A percentile compares a stretch with the other conserved stretches of the same genome.
Conservation (phyloP, 2,113 vertebrate species). For the Nematolebias whitei region DNA sequence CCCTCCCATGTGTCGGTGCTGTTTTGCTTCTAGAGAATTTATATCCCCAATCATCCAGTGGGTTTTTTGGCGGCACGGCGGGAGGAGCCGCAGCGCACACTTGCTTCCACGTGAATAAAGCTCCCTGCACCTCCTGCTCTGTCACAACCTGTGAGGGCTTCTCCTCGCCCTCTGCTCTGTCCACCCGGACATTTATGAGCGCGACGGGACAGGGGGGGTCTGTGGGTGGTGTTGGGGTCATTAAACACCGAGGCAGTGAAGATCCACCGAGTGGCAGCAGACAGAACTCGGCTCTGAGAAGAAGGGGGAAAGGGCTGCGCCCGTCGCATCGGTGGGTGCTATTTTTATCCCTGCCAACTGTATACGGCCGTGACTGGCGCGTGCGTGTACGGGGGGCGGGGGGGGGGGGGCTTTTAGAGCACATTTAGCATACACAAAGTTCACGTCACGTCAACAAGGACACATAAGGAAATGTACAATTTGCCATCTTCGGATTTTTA, state of each 20-base stretch:
- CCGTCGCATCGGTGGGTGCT: conserved; percentile 77
- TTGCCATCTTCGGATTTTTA: too few species aligned
- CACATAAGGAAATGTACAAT: too few species aligned
- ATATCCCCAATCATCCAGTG: conserved; percentile 79
- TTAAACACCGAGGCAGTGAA: conserved; percentile 11
- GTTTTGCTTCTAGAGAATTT: conserved; percentile 70
- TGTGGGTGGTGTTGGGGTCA: neutral
- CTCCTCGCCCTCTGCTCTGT: conserved; percentile 11
- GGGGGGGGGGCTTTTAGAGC: conserved; percentile 25
- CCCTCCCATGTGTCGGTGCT: conserved; percentile 37
- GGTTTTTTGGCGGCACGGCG: conserved; percentile 84
- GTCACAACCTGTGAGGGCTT: conserved; percentile 36
- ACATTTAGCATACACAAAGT: neutral
- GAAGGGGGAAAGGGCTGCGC: conserved; percentile 74
- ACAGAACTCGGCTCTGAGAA: conserved; percentile 68
- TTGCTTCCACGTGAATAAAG: conserved; percentile 75
- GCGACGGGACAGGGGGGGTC: conserved; percentile 21
- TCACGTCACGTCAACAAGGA: neutral
- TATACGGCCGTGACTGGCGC: conserved; percentile 72
- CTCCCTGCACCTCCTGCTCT: conserved; percentile 28
- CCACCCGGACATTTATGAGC: conserved; percentile 45
- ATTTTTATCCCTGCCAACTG: conserved; percentile 84
- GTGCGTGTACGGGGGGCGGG: conserved; percentile 35
- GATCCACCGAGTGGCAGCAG: conserved; percentile 58
- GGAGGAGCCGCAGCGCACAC: conserved; percentile 83